A percentile compares a stretch with the other conserved stretches of the same genome.
These are phyloP conservation scores for Amphiura filiformis DNA, from an alignment of 35 echinoderm and acorn worm species.

Conservation along the genomic window DNA sequence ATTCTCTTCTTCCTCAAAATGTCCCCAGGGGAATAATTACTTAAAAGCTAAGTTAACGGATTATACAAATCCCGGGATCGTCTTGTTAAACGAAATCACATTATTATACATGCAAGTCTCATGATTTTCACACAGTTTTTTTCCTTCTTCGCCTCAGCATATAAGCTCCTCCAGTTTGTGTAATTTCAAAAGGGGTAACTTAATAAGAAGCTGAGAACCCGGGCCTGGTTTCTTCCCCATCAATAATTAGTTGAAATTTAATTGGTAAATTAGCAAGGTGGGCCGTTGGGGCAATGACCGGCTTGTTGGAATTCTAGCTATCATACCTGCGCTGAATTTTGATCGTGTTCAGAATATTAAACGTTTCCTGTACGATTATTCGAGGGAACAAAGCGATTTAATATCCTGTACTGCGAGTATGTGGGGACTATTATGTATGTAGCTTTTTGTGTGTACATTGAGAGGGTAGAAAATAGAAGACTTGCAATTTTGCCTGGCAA, in stretches of 20 bases:
- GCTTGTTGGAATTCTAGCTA: not conserved
- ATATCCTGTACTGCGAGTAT: too few relatives aligned
- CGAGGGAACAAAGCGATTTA: not conserved
- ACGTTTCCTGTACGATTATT: not conserved
- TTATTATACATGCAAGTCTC: not conserved
- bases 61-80: not conserved
- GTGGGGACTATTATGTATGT: not conserved
- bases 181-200: too few relatives aligned
- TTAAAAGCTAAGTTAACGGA: not conserved
- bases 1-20: not conserved
- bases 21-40: not conserved
- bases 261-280: too few relatives aligned
- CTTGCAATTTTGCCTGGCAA: too few relatives aligned
- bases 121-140: too few relatives aligned
- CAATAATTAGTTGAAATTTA: too few relatives aligned
- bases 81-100: not conserved
- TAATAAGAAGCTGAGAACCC: too few relatives aligned
- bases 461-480: not conserved
- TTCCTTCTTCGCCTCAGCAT: too few relatives aligned
- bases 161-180: too few relatives aligned
- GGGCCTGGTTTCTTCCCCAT: too few relatives aligned
- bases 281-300: not conserved
- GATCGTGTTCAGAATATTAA: constrained; percentile 8
- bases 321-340: not conserved
- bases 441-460: not conserved